Base-by-base conservation (phyloP, 2,797 vertebrate genomes). In the Pogoniulus pusillus region DNA sequence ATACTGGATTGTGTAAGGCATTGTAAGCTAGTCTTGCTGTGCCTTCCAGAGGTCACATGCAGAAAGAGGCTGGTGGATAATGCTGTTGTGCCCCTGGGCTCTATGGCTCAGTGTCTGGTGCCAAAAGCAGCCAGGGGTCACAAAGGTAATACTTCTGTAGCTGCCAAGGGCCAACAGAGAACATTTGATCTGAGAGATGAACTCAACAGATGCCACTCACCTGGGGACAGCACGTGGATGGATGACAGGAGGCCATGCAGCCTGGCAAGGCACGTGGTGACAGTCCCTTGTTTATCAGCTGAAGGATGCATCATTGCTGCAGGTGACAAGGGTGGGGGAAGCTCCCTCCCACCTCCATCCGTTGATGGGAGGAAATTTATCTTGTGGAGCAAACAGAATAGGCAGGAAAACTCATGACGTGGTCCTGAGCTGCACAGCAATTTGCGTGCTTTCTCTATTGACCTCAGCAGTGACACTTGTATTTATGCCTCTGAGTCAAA, bases 211-310 rank as follows among this genome's bases (percentile, higher is more conserved):
- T 16, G 27, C 45, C 64, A 5, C 37, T 45, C 34, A 24, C 8
- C 29, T 34, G n/a, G 39, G 16, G 37, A 62, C 49, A 68, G 6
- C 7, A 1, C 24, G 18, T 18, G 30, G 37, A 1, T 51, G 45
- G 39, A 12, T 30, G 53, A 43, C 69, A 68, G 51, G 54, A 89
- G 69, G 49, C 23, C 47, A 16, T 1, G 1, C 4, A 59, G 71
- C 22, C n/a, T 5, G 6, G 18, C 3, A 6, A 63, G 14, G 27
- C n/a, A 24, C 37, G 30, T 2, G 2, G 35, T 14, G 13, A n/a
- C n/a, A 74, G 49, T 2, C 3, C 24, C 37, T 69, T 1, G 0
- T 10, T 41, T n/a, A 24, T 2, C 58, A 41, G 15, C 29, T 49
- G 47, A 32, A 24, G 6, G 37, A 51, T 2, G 0, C n/a, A 32